These are phyloP conservation scores for Melanotaenia trifasciata DNA, from an alignment of 2,797 vertebrate species.

Conservation along the genomic window DNA sequence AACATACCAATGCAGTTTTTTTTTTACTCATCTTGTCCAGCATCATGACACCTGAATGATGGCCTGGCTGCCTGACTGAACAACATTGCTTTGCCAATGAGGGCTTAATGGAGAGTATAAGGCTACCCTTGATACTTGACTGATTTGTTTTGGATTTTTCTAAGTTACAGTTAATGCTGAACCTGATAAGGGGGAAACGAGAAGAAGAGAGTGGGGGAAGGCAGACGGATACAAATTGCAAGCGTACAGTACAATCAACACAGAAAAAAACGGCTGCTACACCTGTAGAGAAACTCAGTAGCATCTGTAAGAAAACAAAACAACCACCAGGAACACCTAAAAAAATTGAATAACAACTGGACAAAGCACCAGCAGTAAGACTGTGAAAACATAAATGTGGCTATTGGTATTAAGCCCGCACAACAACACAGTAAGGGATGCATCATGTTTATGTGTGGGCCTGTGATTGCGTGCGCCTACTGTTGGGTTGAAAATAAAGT, in stretches of 20 bases:
- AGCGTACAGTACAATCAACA: not conserved
- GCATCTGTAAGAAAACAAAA: not conserved
- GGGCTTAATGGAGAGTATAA: too few relatives aligned
- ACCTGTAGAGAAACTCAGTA: not conserved
- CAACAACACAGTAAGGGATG: not conserved
- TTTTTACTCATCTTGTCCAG: too few relatives aligned
- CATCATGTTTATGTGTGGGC: conserved; percentile 15
- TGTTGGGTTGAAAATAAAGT: conserved; percentile 1
- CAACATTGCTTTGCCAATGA: too few relatives aligned
- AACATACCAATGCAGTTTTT: too few relatives aligned
- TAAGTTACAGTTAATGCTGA: too few relatives aligned
- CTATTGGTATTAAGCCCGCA: not conserved
- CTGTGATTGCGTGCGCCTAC: not conserved
- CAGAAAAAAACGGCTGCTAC: not conserved
- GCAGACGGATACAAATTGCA: too few relatives aligned
- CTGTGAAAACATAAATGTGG: not conserved
- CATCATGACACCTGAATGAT: too few relatives aligned
- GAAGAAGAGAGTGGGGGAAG: too few relatives aligned
- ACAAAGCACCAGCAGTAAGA: not conserved
- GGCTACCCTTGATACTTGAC: too few relatives aligned
- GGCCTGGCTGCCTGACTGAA: too few relatives aligned
- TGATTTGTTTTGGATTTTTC: too few relatives aligned
- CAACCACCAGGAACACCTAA: not conserved
- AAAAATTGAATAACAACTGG: not conserved
- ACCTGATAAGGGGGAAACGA: too few relatives aligned